These are phyloP conservation scores for Stichopus chloronotus DNA, from an alignment of 35 echinoderm and acorn worm species.

Conservation along the genomic window DNA sequence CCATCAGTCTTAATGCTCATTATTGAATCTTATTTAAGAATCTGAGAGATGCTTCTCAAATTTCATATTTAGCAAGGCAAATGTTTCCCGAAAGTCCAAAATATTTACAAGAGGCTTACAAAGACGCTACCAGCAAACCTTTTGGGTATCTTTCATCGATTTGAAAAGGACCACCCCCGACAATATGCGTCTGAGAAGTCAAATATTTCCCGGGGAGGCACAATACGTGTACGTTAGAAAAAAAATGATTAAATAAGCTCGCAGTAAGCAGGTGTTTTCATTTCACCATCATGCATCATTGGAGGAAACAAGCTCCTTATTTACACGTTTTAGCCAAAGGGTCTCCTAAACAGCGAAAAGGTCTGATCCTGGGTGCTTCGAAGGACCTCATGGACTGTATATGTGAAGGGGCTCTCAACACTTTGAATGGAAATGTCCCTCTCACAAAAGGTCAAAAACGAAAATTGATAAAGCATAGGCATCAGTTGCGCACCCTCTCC, in stretches of 20 bases:
- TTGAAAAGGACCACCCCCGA: neutral
- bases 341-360: neutral
- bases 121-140: too few species aligned
- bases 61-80: too few species aligned
- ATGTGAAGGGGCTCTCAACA: neutral
- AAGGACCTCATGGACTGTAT: too few species aligned
- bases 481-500: too few species aligned
- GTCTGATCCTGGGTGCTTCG: neutral
- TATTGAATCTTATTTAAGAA: too few species aligned
- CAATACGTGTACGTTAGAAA: neutral
- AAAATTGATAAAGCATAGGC: neutral
- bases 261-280: neutral
- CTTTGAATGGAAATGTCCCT: neutral
- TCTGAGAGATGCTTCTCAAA: too few species aligned
- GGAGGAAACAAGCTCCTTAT: neutral
- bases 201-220: too few species aligned
- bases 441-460: too few species aligned
- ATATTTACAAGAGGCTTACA: too few species aligned
- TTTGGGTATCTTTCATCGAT: slow-evolving; percentile 52
- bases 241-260: neutral
- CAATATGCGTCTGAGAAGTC: neutral
- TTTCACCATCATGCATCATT: too few species aligned
- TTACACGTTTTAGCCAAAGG: neutral
- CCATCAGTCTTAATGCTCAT: too few species aligned
- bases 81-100: too few species aligned